A percentile compares a stretch with the other conserved stretches of the same genome.
phyloP scores from a whole-genome alignment of 2,888 invertebrate genomes.

The Pristionchus arcanus region DNA sequence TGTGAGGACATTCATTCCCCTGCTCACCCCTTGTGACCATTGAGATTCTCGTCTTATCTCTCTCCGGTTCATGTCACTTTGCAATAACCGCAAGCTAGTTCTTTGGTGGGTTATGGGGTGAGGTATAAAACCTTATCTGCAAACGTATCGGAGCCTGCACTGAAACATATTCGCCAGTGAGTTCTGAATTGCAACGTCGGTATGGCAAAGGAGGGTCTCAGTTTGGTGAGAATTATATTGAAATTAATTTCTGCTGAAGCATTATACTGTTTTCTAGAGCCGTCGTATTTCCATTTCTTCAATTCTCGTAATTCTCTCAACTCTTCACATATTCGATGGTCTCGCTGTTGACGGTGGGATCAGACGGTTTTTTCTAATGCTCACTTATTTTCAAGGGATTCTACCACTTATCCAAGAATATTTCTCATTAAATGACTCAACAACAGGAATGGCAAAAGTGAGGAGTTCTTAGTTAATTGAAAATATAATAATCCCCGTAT shows the following conservation, averaged over 20 bases:
- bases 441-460: not conserved
- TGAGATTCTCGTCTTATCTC: not conserved
- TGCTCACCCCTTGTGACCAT: not conserved
- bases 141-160: not conserved
- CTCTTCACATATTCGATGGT: not conserved
- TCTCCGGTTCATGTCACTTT: not conserved
- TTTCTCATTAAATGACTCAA: not conserved
- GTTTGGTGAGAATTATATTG: not conserved
- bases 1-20: not conserved
- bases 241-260: too few relatives aligned
- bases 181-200: not conserved
- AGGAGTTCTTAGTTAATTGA: not conserved
- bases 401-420: not conserved
- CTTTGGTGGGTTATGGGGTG: not conserved
- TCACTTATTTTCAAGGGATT: not conserved
- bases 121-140: not conserved
- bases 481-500: not conserved
- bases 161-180: not conserved
- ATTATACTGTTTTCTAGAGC: not conserved
- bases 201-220: not conserved
- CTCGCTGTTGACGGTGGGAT: not conserved
- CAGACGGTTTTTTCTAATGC: not conserved
- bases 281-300: not conserved
- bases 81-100: too few relatives aligned
- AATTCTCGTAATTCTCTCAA: not conserved